These are phyloP conservation scores for Cynodonichthys magdalenae DNA, from an alignment of 2,797 vertebrate species.

Conservation along the genomic window DNA sequence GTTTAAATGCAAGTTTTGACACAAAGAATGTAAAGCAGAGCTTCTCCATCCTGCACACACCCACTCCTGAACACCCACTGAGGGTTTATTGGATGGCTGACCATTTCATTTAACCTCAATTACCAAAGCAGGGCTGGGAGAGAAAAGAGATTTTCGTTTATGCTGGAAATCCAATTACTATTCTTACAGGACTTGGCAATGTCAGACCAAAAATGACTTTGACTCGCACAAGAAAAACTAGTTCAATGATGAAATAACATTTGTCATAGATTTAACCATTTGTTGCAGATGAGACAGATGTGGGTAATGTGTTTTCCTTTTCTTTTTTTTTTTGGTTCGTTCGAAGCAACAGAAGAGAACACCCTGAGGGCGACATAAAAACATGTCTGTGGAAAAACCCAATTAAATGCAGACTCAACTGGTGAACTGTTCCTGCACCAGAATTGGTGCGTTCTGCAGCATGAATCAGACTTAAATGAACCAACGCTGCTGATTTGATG, in stretches of 20 bases:
- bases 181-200: slow-evolving; percentile 68
- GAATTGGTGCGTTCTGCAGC: slow-evolving; percentile 26
- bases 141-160: slow-evolving; percentile 70
- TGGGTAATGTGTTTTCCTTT: slow-evolving; percentile 23
- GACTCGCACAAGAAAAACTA: slow-evolving; percentile 54
- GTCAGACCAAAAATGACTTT: slow-evolving; percentile 67
- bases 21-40: slow-evolving; percentile 34
- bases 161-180: slow-evolving; percentile 78
- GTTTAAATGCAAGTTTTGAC: slow-evolving; percentile 7
- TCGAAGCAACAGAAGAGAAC: slow-evolving; percentile 18
- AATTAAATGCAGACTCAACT: slow-evolving; percentile 40
- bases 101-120: slow-evolving; percentile 80
- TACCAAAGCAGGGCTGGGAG: slow-evolving; percentile 58
- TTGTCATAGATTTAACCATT: slow-evolving; percentile 52
- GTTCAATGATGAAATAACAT: slow-evolving; percentile 52
- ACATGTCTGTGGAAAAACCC: slow-evolving; percentile 36
- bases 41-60: slow-evolving; percentile 36
- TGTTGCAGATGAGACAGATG: slow-evolving; percentile 35
- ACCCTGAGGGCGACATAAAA: slow-evolving; percentile 42
- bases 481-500: slow-evolving; percentile 36
- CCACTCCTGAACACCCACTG: slow-evolving; percentile 46
- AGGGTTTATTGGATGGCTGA: slow-evolving; percentile 68
- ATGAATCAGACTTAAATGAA: slow-evolving; percentile 51
- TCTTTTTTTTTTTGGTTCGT: slow-evolving; percentile 17
- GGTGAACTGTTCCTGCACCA: slow-evolving; percentile 29